Percentiles rank a stretch among this genome's conserved stretches.
Conservation (phyloP, 2,797 vertebrate genomes). For the Lagothrix lagotricha region DNA sequence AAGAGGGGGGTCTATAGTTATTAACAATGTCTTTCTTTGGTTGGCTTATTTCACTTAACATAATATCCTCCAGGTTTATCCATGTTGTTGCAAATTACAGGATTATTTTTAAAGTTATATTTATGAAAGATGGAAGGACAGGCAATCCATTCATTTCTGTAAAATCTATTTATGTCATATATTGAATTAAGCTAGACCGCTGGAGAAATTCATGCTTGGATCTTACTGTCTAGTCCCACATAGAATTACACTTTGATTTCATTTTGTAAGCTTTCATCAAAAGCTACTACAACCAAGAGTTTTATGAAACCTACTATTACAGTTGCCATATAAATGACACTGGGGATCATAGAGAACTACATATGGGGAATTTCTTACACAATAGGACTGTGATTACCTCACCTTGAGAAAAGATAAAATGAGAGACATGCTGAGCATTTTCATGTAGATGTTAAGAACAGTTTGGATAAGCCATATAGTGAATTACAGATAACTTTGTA, state of each 20-base stretch:
- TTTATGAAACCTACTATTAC: neutral
- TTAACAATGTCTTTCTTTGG: neutral
- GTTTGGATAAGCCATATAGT: neutral
- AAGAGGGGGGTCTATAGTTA: too few relatives aligned
- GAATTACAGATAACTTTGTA: neutral
- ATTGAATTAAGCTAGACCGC: neutral
- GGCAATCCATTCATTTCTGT: neutral
- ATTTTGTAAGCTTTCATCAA: neutral
- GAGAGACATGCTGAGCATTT: neutral
- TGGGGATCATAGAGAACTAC: neutral
- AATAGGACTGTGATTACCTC: neutral
- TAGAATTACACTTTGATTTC: neutral
- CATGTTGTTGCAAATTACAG: neutral
- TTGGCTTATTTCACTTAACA: neutral
- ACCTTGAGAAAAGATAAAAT: neutral
- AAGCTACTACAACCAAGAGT: neutral
- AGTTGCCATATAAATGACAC: neutral
- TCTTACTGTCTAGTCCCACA: neutral
- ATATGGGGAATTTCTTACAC: neutral
- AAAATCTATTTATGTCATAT: neutral
- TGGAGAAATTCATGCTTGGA: neutral
- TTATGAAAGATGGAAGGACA: neutral
- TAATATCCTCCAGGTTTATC: neutral
- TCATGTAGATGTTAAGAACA: neutral
- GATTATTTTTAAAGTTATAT: neutral